These are phyloP conservation scores for Leucosticte australis DNA, from an alignment of 2,113 vertebrate species.

Conservation along the genomic window DNA sequence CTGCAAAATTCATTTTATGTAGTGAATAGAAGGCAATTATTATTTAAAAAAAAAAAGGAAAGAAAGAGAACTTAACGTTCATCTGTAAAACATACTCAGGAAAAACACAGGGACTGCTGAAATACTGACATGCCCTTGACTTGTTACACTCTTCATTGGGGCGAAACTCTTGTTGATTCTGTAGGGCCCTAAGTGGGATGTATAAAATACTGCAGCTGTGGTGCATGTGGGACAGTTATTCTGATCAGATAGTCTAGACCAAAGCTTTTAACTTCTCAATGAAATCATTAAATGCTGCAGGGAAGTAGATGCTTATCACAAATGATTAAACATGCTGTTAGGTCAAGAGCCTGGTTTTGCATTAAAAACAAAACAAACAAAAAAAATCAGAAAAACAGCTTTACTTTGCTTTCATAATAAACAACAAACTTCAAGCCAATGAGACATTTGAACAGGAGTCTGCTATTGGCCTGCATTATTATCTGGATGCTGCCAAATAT, in stretches of 20 bases:
- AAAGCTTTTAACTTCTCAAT: not conserved
- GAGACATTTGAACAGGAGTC: not conserved
- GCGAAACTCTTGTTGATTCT: not conserved
- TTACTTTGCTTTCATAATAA: not conserved
- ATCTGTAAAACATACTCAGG: not conserved
- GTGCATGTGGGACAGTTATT: not conserved
- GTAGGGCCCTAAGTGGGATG: not conserved
- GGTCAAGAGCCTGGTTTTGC: not conserved
- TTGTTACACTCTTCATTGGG: not conserved
- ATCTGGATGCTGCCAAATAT: not conserved
- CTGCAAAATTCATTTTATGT: not conserved
- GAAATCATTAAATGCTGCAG: not conserved
- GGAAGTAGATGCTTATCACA: not conserved
- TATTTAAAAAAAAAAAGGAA: not conserved
- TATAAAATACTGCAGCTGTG: not conserved
- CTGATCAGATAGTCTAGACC: not conserved
- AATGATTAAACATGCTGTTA: not conserved
- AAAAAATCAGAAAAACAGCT: not conserved
- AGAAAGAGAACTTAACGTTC: not conserved
- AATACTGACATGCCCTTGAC: not conserved
- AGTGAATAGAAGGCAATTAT: not conserved
- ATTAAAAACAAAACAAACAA: not conserved
- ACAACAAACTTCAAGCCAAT: not conserved
- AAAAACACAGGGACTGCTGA: not conserved
- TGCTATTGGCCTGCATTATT: not conserved